Percentiles rank a stretch among this genome's conserved stretches.
Conservation (phyloP, 2,888 invertebrate species). For the Plemyria rubiginata region DNA sequence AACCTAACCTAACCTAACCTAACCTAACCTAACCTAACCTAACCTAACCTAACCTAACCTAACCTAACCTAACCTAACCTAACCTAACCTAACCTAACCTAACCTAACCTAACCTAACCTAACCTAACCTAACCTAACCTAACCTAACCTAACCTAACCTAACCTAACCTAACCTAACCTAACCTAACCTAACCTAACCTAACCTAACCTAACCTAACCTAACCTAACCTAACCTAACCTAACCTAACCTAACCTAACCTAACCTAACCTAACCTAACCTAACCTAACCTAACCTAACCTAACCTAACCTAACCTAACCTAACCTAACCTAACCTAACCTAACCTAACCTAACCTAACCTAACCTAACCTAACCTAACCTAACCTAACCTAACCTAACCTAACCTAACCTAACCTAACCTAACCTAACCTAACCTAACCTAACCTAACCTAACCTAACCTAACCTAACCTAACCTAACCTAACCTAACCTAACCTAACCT, state of each 20-base stretch:
- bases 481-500: no score
- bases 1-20: constrained; percentile 46
- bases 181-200: constrained; percentile 28
- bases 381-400: no score
- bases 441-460: no score
- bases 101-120: constrained; percentile 37
- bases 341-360: constrained; percentile 36
- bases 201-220: constrained; percentile 45
- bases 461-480: no score
- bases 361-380: no score
- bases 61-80: constrained; percentile 38
- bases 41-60: constrained; percentile 40
- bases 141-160: constrained; percentile 34
- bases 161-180: constrained; percentile 37
- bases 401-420: no score
- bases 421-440: no score
- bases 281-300: constrained; percentile 38
- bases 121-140: constrained; percentile 36
- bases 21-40: constrained; percentile 43
- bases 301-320: constrained; percentile 37
- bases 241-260: constrained; percentile 44
- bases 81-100: constrained; percentile 37
- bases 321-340: constrained; percentile 38
- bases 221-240: constrained; percentile 43
- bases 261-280: constrained; percentile 42